Evolutionary conservation across 2,113 vertebrate species (phyloP), one percentile per base, ranked within the genome.

Genomic region (Acanthisitta chloris): DNA sequence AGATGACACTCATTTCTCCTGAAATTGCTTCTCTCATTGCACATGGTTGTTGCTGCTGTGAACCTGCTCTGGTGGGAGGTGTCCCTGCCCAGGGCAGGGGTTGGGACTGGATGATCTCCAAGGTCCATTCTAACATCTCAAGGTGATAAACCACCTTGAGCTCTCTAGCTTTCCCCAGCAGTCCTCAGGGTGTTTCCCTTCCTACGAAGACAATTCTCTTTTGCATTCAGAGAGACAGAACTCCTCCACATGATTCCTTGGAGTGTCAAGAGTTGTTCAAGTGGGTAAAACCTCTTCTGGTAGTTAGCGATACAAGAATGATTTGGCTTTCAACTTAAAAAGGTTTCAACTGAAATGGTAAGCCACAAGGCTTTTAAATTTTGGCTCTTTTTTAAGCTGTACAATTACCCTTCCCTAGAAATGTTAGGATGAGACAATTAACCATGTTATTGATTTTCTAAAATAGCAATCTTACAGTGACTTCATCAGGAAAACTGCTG

Each of bases 401-500:
- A 67, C 80, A 57, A 94, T 88, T 96, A 83, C 80, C 72, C 52
- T 95, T 94, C 90, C 77, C 82, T 92, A 88, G 90, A 95, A 97
- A 67, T 49, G 69, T 88, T 95, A 92, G 90, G 79, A 96, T 79
- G 77, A 94, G 88, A 90, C 90, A 86, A 96, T 96, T 94, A 95
- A 90, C 90, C 92, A 93, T 36, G 92, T 31, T 90, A 97, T 94
- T 93, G 92, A 96, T 96, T 95, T 94, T 79, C 90, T 90, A 82
- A 94, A 95, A 93, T 17, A 90, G 86, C 79, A 77, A 64, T 93
- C 94, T 83, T 83, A 71, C 67, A n/a, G 59, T 94, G 88, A 93
- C 71, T 96, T 94, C 90, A 95, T 93, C 79, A 43, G 54, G 87
- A 95, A 96, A 93, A 92, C 71, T 92, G 90, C 96, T 97, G 93